Base-by-base conservation (phyloP, 2,888 invertebrate genomes). In the Thumatha senex region DNA sequence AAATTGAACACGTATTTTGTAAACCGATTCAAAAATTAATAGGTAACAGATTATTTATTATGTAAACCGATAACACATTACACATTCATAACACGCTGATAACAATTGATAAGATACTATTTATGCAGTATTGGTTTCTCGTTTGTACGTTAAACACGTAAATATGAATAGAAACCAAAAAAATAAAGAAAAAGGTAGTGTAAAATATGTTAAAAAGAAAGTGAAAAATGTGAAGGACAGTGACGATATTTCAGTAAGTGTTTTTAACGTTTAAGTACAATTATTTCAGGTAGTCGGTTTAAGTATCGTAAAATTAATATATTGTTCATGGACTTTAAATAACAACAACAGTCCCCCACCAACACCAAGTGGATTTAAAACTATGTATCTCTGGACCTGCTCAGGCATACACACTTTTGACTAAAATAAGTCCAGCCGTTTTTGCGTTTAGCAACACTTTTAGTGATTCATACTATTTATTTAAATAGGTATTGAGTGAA, bases 81-180 rank as follows among this genome's bases (percentile, higher is more conserved):
- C 43, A 24, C 10, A 3, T 10, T 35, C 30, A 29, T 31, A 10
- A 41, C 29, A 55, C 29, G 31, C 18, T 30, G 48, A 65, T 68
- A 66, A 42, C 9, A 13, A 8, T 7, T 7, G 63, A 66, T 67
- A 56, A 57, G 48, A 40, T 9, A 13, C 24, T 13, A 2, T 33
- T 0, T 46, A 35, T 51, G 57, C 51, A 62, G 67, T 69, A 12
- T 18, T 3, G 10, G 13, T 39, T 31, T 3, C 10, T 14, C 29
- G 1, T 14, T 33, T 7, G n/a, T 14, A 35, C 34, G 50, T 12
- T 12, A 31, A 30, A 43, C 9, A 38, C 44, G 41, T 12, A 14
- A 12, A 54, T 50, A 67, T 67, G 67, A 55, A 43, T 44, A 66
- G 54, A 15, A 67, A 69, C 40, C 43, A 41, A 0, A 66, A 54